Conservation (phyloP, 2,113 vertebrate genomes). For the Glareola pratincola region DNA sequence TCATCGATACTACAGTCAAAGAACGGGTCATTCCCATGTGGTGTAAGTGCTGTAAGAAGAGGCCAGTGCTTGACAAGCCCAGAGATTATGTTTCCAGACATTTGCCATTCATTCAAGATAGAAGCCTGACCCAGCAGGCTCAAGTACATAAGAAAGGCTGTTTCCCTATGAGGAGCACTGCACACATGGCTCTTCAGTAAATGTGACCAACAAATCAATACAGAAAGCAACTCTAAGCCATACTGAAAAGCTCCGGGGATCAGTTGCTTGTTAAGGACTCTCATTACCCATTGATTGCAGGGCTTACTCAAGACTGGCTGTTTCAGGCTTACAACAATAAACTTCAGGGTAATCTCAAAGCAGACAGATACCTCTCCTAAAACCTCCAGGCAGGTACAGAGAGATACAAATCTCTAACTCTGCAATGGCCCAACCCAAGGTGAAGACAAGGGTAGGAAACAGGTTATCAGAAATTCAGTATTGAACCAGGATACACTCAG, state of each 20-base stretch:
- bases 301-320: not conserved
- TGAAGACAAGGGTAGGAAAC: constrained; percentile 58
- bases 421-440: constrained; percentile 33
- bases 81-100: not conserved
- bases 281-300: not conserved
- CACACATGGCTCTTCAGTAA: not conserved
- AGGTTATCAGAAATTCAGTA: constrained; percentile 64
- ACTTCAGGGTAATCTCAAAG: not conserved
- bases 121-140: not conserved
- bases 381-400: not conserved
- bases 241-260: not conserved
- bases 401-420: not conserved
- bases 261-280: not conserved
- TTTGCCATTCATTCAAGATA: not conserved
- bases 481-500: constrained; percentile 73
- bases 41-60: not conserved
- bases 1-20: not conserved
- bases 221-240: not conserved
- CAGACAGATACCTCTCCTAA: not conserved
- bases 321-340: not conserved
- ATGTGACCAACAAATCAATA: not conserved
- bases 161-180: not conserved
- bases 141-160: not conserved
- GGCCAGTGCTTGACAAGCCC: not conserved
- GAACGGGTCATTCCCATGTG: not conserved